These are phyloP conservation scores for Beroe ovata DNA, from an alignment of 37 sponge, comb jelly and placozoan genomes.

Conservation along the genomic window DNA sequence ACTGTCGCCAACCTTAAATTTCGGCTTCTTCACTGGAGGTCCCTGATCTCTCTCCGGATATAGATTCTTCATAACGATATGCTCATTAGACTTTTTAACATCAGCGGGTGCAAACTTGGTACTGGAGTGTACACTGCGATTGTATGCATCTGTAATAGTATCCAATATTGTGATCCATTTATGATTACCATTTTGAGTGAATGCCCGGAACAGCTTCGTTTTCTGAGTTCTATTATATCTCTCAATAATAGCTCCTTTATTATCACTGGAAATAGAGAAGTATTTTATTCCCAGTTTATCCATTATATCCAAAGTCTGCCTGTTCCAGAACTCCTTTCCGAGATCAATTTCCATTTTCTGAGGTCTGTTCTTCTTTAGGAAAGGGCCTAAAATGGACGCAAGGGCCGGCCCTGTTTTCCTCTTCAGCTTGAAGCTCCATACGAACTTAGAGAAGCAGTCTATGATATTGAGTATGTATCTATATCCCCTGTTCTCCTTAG, in stretches of 20 bases:
- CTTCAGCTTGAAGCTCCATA: conserved; percentile 5
- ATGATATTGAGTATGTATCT: not conserved
- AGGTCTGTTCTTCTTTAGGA: not conserved
- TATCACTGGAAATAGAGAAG: not conserved
- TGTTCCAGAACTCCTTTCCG: not conserved
- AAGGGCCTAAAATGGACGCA: not conserved
- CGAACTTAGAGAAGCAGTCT: not conserved
- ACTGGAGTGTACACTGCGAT: not conserved
- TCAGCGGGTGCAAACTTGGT: not conserved
- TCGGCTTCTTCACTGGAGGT: not conserved
- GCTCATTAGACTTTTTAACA: not conserved
- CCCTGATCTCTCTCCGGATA: not conserved
- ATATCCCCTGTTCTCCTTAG: not conserved
- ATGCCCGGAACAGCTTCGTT: not conserved
- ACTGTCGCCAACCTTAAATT: conserved; percentile 21
- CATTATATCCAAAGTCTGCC: not conserved
- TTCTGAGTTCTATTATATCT: not conserved
- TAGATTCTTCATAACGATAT: not conserved
- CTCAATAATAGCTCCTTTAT: not conserved
- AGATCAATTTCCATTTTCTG: not conserved
- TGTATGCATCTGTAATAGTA: not conserved
- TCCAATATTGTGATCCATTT: not conserved
- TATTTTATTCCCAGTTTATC: not conserved
- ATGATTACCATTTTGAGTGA: not conserved
- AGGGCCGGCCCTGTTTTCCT: not conserved